Evolutionary conservation across 2,888 invertebrate species (phyloP).

Genomic region (Maniola hyperantus): DNA sequence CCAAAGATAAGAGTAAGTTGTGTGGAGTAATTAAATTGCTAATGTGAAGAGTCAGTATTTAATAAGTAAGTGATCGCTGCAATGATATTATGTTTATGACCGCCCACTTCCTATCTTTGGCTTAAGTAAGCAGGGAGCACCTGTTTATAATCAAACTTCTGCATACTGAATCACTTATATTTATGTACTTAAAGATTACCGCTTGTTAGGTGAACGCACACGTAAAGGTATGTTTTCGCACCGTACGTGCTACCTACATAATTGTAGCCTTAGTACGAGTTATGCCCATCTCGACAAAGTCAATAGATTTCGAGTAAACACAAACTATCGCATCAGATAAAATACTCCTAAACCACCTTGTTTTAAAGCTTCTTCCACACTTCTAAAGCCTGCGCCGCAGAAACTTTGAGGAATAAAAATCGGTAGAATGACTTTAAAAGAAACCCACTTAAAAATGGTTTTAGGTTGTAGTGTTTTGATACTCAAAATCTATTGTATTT

Average conservation of each 20-base stretch:
- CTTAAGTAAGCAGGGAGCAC: constrained; percentile 38
- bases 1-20: constrained; percentile 21
- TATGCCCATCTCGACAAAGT: not conserved
- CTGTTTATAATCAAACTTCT: constrained; percentile 35
- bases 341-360: too few species aligned
- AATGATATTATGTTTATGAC: constrained; percentile 50
- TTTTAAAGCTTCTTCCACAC: too few species aligned
- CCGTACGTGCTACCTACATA: not conserved
- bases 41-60: constrained; percentile 49
- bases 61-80: constrained; percentile 52
- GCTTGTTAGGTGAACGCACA: not conserved
- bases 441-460: too few species aligned
- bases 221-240: too few species aligned
- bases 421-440: too few species aligned
- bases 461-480: too few species aligned
- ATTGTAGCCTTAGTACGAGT: not conserved
- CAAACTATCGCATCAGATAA: too few species aligned
- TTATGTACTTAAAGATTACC: not conserved
- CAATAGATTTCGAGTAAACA: not conserved
- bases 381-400: too few species aligned
- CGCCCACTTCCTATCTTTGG: constrained; percentile 58
- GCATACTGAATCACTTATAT: constrained; percentile 5
- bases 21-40: constrained; percentile 46
- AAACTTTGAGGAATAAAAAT: too few species aligned
- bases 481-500: too few species aligned